Percentiles rank a stretch among this genome's conserved stretches.
Evolutionary conservation across 2,888 invertebrate species (phyloP).

Genomic region (Melitaea athalia): DNA sequence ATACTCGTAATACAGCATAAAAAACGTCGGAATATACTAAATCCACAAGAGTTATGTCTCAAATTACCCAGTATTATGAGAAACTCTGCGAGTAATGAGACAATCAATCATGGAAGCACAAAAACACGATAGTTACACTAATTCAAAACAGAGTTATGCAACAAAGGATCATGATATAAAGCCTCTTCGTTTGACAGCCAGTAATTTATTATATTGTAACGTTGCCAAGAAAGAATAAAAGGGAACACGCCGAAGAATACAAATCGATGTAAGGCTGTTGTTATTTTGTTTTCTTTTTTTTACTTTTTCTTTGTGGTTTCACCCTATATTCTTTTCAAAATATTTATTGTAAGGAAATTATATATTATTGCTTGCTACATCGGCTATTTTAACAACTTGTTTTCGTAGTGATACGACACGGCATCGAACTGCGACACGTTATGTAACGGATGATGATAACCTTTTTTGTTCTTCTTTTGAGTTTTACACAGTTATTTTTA

Average conservation of each 20-base stretch:
- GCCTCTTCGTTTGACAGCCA: conserved; percentile 53
- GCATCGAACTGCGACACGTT: too few relatives aligned
- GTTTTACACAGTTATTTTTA: too few relatives aligned
- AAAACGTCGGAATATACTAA: not conserved
- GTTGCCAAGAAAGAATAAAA: conserved; percentile 51
- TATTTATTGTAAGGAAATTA: too few relatives aligned
- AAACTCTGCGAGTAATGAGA: conserved; percentile 24
- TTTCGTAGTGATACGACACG: too few relatives aligned
- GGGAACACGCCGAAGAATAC: conserved; percentile 41
- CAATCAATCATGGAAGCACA: conserved; percentile 32
- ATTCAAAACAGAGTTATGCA: conserved; percentile 42
- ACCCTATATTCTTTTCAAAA: too few relatives aligned
- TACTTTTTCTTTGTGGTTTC: not conserved
- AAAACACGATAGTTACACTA: conserved; percentile 39
- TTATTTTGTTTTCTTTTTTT: conserved; percentile 18
- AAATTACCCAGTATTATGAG: not conserved
- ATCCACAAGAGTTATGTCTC: not conserved
- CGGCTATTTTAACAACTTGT: too few relatives aligned
- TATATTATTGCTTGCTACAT: too few relatives aligned
- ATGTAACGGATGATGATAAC: too few relatives aligned
- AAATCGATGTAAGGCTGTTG: conserved; percentile 30
- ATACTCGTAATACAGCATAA: not conserved
- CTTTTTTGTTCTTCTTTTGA: too few relatives aligned
- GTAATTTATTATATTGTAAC: conserved; percentile 66
- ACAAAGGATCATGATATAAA: conserved; percentile 49